phyloP scores from a whole-genome alignment of 2,888 invertebrate species.

The Argyresthia goedartella region DNA sequence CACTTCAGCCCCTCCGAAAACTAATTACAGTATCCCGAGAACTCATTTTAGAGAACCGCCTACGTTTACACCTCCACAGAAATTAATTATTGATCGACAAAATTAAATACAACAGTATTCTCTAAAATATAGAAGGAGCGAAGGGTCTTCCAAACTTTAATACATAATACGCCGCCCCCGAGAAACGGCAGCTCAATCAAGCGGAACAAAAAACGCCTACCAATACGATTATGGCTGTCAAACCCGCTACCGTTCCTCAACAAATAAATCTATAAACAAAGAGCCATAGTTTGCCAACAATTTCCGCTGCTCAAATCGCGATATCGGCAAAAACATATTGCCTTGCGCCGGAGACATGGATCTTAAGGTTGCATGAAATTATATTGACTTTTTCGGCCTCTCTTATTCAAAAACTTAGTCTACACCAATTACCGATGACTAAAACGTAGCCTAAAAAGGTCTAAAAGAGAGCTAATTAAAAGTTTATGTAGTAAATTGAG shows the following conservation, averaged over 20 bases:
- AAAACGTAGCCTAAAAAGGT: too few relatives aligned
- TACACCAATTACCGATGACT: too few relatives aligned
- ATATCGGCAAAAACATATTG: slow-evolving; percentile 32
- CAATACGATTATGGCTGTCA: slow-evolving; percentile 41
- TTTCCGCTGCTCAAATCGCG: slow-evolving; percentile 68
- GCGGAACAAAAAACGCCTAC: slow-evolving; percentile 29
- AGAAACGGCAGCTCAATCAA: slow-evolving; percentile 43
- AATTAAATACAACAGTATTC: slow-evolving; percentile 25
- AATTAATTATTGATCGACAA: slow-evolving; percentile 36
- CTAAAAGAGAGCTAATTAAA: too few relatives aligned
- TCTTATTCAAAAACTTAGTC: too few relatives aligned
- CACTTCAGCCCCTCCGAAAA: neutral
- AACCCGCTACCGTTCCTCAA: slow-evolving; percentile 51
- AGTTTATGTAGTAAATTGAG: too few relatives aligned
- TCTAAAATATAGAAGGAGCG: neutral
- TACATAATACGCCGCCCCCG: neutral
- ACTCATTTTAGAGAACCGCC: slow-evolving; percentile 43
- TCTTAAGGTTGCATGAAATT: too few relatives aligned
- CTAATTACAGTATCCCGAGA: slow-evolving; percentile 10
- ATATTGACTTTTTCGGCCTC: too few relatives aligned
- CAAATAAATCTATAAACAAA: slow-evolving; percentile 67
- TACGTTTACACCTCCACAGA: slow-evolving; percentile 36
- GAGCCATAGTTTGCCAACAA: slow-evolving; percentile 66
- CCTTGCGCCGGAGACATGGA: too few relatives aligned
- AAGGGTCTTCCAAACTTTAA: neutral